phyloP scores from a whole-genome alignment of 1,140 invertebrate species.

The Armadillidium nasatum region DNA sequence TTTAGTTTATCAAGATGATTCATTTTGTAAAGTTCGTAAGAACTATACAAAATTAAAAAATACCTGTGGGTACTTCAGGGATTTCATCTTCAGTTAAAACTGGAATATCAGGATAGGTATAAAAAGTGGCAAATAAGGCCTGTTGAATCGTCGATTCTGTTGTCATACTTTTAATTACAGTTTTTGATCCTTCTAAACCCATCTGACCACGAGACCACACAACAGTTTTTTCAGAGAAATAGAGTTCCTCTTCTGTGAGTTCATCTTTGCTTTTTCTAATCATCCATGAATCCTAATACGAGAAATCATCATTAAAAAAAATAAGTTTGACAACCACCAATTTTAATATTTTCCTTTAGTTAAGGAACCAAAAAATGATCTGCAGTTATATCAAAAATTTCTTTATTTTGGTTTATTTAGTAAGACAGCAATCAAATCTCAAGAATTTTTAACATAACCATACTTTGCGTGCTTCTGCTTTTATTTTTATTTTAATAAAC shows the following conservation, averaged over 20 bases:
- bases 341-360: too few relatives aligned
- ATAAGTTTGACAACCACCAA: not conserved
- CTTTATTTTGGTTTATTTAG: too few relatives aligned
- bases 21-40: slow-evolving; percentile 10
- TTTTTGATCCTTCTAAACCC: slow-evolving; percentile 40
- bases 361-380: too few relatives aligned
- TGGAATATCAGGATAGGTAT: slow-evolving; percentile 52
- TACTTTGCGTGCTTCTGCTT: not conserved
- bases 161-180: slow-evolving; percentile 63
- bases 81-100: slow-evolving; percentile 36
- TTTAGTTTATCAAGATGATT: not conserved
- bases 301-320: not conserved
- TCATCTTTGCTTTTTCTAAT: slow-evolving; percentile 14
- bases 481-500: not conserved
- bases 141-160: slow-evolving; percentile 72
- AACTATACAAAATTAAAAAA: not conserved
- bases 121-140: slow-evolving; percentile 73
- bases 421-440: too few relatives aligned
- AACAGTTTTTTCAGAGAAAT: slow-evolving; percentile 1
- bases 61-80: slow-evolving; percentile 43
- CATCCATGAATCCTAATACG: not conserved
- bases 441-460: too few relatives aligned
- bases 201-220: slow-evolving; percentile 8
- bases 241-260: slow-evolving; percentile 13
- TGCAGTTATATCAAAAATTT: too few relatives aligned